These are phyloP conservation scores for Pseudotriccus pelzelni DNA, from an alignment of 2,797 vertebrate genomes.

Conservation along the genomic window DNA sequence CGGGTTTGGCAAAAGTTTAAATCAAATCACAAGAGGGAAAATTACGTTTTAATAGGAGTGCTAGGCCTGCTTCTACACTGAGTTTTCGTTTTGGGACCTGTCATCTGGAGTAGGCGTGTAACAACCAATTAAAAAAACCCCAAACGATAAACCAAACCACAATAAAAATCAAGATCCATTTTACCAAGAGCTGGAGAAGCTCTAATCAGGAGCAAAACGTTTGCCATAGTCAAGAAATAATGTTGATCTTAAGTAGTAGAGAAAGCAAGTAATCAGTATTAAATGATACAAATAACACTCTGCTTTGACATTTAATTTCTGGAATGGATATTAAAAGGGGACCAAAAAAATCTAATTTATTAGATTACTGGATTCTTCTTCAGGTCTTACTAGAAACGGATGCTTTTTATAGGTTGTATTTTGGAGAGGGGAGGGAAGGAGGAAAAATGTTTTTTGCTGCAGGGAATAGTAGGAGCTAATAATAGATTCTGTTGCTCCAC, in stretches of 20 bases:
- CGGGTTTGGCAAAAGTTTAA: neutral
- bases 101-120: neutral
- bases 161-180: neutral
- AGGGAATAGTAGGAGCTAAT: neutral
- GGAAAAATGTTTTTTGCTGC: neutral
- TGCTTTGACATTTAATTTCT: constrained; percentile 13
- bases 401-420: constrained; percentile 14
- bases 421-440: neutral
- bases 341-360: neutral
- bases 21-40: accelerated
- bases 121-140: neutral
- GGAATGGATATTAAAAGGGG: neutral
- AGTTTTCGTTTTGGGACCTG: neutral
- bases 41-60: neutral
- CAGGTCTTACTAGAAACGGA: neutral
- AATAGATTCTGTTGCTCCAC: neutral
- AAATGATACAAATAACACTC: neutral
- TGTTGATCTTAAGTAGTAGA: neutral
- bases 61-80: neutral
- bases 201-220: neutral
- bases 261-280: neutral
- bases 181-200: neutral
- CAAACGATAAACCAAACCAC: neutral
- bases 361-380: neutral
- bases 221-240: neutral